Evolutionary conservation across 2,797 vertebrate genomes (phyloP).

Genomic region (Sebastes iracundus): DNA sequence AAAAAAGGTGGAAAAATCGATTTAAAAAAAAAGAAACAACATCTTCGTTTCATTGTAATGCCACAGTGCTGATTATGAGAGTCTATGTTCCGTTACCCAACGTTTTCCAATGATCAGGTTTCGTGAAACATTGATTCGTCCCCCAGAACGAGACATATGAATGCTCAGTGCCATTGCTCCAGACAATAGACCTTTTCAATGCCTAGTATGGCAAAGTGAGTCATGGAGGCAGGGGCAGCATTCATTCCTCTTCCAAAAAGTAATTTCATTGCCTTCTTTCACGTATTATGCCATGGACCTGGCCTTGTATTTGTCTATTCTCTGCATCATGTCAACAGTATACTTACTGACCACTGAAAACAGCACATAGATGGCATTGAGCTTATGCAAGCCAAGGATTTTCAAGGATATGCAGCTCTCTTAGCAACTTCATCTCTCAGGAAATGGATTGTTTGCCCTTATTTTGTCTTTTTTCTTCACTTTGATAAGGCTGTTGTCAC

Average conservation of each 20-base stretch:
- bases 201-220: slow-evolving; percentile 16
- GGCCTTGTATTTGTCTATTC: slow-evolving; percentile 16
- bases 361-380: background rate
- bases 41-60: slow-evolving; percentile 8
- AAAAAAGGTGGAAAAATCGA: slow-evolving; percentile 25
- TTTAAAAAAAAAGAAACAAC: slow-evolving; percentile 4
- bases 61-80: background rate
- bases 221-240: background rate
- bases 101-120: background rate
- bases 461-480: slow-evolving; percentile 3
- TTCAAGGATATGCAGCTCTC: slow-evolving; percentile 17
- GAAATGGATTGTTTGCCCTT: slow-evolving; percentile 35
- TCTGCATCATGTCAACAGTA: slow-evolving; percentile 16
- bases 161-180: background rate
- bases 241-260: slow-evolving; percentile 6
- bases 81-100: background rate
- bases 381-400: background rate
- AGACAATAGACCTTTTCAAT: slow-evolving; percentile 21
- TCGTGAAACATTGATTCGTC: slow-evolving; percentile 13
- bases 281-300: background rate
- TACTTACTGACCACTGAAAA: slow-evolving; percentile 19
- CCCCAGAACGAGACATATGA: background rate
- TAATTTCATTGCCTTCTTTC: background rate
- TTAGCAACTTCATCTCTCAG: slow-evolving; percentile 13
- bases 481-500: slow-evolving; percentile 9